These are phyloP conservation scores for Tragelaphus strepsiceros DNA, from an alignment of 2,113 vertebrate species.

Conservation along the genomic window DNA sequence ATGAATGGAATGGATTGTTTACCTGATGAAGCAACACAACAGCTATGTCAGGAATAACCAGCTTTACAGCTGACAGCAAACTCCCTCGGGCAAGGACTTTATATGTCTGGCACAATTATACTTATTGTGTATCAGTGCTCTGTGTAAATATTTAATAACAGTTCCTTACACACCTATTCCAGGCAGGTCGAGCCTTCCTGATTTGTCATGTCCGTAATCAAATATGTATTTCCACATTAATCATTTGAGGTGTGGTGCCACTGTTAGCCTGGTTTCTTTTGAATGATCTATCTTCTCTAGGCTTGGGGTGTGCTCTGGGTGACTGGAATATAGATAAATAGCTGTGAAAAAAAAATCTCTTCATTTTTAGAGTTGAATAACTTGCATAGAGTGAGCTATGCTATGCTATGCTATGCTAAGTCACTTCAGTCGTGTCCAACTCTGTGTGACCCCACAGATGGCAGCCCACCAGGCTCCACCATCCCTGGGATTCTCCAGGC, in stretches of 20 bases:
- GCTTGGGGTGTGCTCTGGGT: not conserved
- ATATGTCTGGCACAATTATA: slow-evolving; percentile 56
- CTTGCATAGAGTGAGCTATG: not conserved
- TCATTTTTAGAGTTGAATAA: not conserved
- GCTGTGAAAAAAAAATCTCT: not conserved
- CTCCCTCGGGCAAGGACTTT: slow-evolving; percentile 56
- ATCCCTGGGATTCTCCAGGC: too few species aligned
- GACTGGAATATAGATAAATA: not conserved
- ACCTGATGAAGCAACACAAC: not conserved
- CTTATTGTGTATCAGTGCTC: slow-evolving; percentile 36
- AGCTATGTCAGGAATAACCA: slow-evolving; percentile 40
- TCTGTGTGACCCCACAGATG: too few species aligned
- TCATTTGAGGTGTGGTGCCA: slow-evolving; percentile 39
- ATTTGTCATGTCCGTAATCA: slow-evolving; percentile 53
- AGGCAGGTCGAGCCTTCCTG: slow-evolving; percentile 32
- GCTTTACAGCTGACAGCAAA: slow-evolving; percentile 5
- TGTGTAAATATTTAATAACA: slow-evolving; percentile 67
- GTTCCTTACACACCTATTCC: slow-evolving; percentile 53
- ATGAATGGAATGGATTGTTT: not conserved
- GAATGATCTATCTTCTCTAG: not conserved
- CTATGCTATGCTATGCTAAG: not conserved
- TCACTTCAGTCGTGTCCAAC: too few species aligned
- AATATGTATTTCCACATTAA: slow-evolving; percentile 48
- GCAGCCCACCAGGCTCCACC: too few species aligned
- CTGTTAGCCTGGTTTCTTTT: not conserved